Percentiles rank a stretch among this genome's conserved stretches.
Conservation (phyloP, 2,113 vertebrate genomes). For the Acinonyx jubatus region DNA sequence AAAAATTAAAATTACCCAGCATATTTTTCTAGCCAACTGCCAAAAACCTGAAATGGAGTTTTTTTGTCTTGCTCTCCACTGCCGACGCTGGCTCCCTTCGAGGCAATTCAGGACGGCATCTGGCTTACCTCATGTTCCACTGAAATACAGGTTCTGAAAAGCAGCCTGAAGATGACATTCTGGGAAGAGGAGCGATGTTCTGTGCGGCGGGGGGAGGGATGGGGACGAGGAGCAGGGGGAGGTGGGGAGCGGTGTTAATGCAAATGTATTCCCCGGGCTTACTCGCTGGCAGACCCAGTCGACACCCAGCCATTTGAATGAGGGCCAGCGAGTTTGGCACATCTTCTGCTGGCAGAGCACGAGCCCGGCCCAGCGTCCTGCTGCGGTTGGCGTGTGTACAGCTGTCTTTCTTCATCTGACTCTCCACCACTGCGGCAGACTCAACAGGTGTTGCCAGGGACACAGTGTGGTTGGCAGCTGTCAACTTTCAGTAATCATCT, state of each 20-base stretch:
- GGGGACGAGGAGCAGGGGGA: slow-evolving; percentile 43
- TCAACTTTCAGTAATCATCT: slow-evolving; percentile 82
- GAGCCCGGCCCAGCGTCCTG: slow-evolving; percentile 84
- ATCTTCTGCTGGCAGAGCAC: slow-evolving; percentile 84
- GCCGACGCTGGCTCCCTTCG: slow-evolving; percentile 63
- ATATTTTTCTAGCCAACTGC: slow-evolving; percentile 71
- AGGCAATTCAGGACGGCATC: slow-evolving; percentile 67
- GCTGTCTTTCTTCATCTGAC: slow-evolving; percentile 88
- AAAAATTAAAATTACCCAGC: slow-evolving; percentile 60
- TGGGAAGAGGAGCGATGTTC: slow-evolving; percentile 28
- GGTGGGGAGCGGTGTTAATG: slow-evolving; percentile 79
- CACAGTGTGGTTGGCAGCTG: slow-evolving; percentile 86
- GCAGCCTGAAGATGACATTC: slow-evolving; percentile 71
- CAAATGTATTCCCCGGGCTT: slow-evolving; percentile 83
- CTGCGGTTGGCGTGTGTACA: slow-evolving; percentile 87
- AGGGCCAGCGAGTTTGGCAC: slow-evolving; percentile 87
- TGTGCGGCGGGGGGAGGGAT: neutral
- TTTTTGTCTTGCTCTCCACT: slow-evolving; percentile 70
- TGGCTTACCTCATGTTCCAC: slow-evolving; percentile 72
- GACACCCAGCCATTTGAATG: slow-evolving; percentile 89
- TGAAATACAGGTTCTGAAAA: slow-evolving; percentile 67
- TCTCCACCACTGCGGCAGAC: slow-evolving; percentile 80
- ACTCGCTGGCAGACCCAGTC: slow-evolving; percentile 83
- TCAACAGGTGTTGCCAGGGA: slow-evolving; percentile 90
- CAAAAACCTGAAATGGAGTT: slow-evolving; percentile 64